Conservation (phyloP, 2,888 invertebrate genomes). For the Pollenia angustigena region DNA sequence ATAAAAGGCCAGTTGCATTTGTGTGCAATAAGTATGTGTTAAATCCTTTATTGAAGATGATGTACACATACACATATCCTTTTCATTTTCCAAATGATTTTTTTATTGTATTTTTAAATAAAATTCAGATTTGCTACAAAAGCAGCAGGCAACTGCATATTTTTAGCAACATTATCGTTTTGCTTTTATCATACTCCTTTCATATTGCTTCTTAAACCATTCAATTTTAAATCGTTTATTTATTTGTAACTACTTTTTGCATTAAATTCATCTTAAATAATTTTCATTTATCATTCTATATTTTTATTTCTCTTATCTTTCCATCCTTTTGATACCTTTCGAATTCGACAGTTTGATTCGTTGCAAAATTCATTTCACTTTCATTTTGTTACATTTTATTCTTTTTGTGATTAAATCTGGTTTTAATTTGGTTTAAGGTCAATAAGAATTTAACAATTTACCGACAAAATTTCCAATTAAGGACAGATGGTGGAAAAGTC, state of each 20-base stretch:
- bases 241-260: not conserved
- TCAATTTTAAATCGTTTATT: not conserved
- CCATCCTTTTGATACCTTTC: not conserved
- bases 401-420: slow-evolving; percentile 21
- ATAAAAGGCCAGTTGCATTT: not conserved
- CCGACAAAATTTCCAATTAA: slow-evolving; percentile 32
- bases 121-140: slow-evolving; percentile 18
- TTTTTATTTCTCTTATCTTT: not conserved
- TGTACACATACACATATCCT: slow-evolving; percentile 17
- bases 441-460: slow-evolving; percentile 43
- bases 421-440: slow-evolving; percentile 52
- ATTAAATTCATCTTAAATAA: slow-evolving; percentile 6
- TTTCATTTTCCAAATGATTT: slow-evolving; percentile 43
- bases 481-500: slow-evolving; percentile 26
- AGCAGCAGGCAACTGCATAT: not conserved
- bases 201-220: not conserved
- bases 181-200: not conserved
- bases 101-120: slow-evolving; percentile 57
- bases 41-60: slow-evolving; percentile 2
- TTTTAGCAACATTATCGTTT: not conserved
- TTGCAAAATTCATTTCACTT: slow-evolving; percentile 25
- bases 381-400: not conserved
- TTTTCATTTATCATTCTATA: slow-evolving; percentile 1
- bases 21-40: not conserved
- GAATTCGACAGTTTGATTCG: not conserved